A percentile compares a stretch with the other conserved stretches of the same genome.
phyloP scores from a whole-genome alignment of 2,113 vertebrate species.

The Nannospalax galili region DNA sequence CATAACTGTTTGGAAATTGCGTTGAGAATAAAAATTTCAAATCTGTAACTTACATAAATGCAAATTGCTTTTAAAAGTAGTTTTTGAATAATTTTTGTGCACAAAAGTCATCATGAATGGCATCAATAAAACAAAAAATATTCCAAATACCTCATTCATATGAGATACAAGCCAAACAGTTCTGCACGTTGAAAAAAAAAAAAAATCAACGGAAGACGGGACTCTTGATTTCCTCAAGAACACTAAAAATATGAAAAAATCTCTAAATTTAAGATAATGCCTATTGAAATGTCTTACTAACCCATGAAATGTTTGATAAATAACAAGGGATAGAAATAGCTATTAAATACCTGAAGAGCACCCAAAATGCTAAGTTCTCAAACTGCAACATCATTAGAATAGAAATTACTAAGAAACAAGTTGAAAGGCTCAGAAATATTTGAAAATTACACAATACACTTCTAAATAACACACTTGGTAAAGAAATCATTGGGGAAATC shows the following conservation, averaged over 20 bases:
- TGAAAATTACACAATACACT: slow-evolving; percentile 16
- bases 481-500: slow-evolving; percentile 33
- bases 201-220: neutral
- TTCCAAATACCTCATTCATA: neutral
- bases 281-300: neutral
- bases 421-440: neutral
- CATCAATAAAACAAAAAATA: neutral
- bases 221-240: neutral
- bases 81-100: neutral
- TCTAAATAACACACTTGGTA: neutral
- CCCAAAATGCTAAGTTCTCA: neutral
- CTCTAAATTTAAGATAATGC: neutral
- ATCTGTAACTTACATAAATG: slow-evolving; percentile 19
- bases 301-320: neutral
- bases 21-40: slow-evolving; percentile 22
- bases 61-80: neutral
- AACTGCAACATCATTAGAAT: neutral
- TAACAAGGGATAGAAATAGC: neutral
- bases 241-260: neutral
- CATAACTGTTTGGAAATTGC: neutral
- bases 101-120: slow-evolving; percentile 12
- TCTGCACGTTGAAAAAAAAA: neutral
- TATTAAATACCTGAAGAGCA: neutral
- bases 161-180: neutral
- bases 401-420: neutral